Evolutionary conservation across 2,113 vertebrate species (phyloP).

Genomic region (Rhinoptilus africanus): DNA sequence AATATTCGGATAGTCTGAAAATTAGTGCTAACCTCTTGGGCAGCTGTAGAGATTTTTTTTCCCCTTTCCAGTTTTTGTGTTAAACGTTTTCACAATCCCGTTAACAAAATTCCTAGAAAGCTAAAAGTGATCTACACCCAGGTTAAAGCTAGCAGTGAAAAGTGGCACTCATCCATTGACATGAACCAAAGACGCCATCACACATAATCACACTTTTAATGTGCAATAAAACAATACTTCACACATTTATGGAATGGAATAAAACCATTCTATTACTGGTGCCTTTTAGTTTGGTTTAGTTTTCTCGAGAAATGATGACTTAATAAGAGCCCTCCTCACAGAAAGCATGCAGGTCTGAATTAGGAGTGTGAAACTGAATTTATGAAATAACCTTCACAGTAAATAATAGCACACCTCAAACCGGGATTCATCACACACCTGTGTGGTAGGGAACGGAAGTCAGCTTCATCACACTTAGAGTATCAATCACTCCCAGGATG

Average conservation of each 20-base stretch:
- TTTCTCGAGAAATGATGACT: slow-evolving; percentile 42
- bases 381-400: slow-evolving; percentile 67
- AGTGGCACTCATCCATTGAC: neutral
- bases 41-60: neutral
- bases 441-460: slow-evolving; percentile 45
- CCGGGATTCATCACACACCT: slow-evolving; percentile 49
- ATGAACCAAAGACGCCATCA: neutral
- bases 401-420: slow-evolving; percentile 66
- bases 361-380: slow-evolving; percentile 53
- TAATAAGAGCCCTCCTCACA: slow-evolving; percentile 19
- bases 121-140: neutral
- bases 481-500: slow-evolving; percentile 69
- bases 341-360: slow-evolving; percentile 37
- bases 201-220: slow-evolving; percentile 30
- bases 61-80: neutral
- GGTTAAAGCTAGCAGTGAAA: slow-evolving; percentile 22
- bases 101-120: slow-evolving; percentile 21
- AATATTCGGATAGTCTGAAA: neutral
- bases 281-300: slow-evolving; percentile 28
- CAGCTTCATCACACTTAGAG: slow-evolving; percentile 26
- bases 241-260: neutral
- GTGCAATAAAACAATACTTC: slow-evolving; percentile 30
- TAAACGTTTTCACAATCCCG: neutral
- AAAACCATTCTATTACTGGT: neutral
- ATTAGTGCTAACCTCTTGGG: neutral